Conservation (phyloP, 2,888 invertebrate species). For the Cancer borealis region DNA sequence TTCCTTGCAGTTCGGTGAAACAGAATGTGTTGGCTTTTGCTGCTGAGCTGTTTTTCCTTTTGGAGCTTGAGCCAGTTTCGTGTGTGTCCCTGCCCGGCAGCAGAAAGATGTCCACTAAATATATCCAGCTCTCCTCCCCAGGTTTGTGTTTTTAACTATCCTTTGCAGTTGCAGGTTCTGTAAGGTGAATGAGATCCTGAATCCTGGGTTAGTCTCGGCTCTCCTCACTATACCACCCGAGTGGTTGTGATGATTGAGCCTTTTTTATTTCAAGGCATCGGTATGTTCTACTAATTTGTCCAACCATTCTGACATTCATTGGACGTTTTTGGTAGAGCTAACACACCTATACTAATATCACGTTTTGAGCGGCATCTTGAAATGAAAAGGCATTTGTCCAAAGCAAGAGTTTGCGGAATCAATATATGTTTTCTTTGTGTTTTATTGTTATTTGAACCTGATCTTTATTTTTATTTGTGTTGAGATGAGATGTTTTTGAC, state of each 20-base stretch:
- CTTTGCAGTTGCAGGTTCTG: not conserved
- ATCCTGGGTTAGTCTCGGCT: not conserved
- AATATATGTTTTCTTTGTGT: not conserved
- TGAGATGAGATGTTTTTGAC: not conserved
- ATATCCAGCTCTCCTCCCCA: constrained; percentile 74
- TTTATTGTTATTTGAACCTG: not conserved
- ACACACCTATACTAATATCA: not conserved
- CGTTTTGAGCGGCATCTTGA: not conserved
- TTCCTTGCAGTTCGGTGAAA: constrained; percentile 89
- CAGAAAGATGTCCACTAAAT: constrained; percentile 74
- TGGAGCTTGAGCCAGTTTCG: constrained; percentile 91
- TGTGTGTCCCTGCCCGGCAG: constrained; percentile 75
- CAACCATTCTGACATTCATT: not conserved
- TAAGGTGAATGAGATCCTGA: not conserved
- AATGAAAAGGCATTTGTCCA: not conserved
- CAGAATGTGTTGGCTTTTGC: constrained; percentile 94
- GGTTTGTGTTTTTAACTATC: constrained; percentile 63
- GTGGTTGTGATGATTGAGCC: not conserved
- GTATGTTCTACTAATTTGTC: not conserved
- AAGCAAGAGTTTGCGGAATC: not conserved
- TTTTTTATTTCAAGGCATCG: not conserved
- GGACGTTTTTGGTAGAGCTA: not conserved
- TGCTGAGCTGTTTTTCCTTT: constrained; percentile 94
- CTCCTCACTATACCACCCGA: not conserved
- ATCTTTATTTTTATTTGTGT: not conserved